Base-by-base conservation (phyloP, 2,797 vertebrate species). In the Tokudaia tokunoshimensis region DNA sequence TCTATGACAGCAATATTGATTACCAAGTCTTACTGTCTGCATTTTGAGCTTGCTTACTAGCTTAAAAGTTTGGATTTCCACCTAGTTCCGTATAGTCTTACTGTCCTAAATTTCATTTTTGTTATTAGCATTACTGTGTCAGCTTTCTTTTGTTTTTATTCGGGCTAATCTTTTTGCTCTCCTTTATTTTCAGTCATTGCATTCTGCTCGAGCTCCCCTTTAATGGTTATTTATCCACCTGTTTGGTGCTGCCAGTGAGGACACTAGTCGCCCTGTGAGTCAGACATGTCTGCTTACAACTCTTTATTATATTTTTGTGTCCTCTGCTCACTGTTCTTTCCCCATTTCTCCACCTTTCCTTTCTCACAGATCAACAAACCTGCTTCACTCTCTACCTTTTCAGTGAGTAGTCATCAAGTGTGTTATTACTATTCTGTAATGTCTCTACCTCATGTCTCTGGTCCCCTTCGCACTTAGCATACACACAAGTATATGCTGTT, bases 151-250 rank as follows among this genome's bases (percentile, higher is more conserved):
- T 47, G 74, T 10, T 26, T 50, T 52, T 59, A 12, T 52, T 15
- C 31, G 4, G 55, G 55, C 13, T 31, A 19, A 44, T 26, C 19
- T 41, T 85, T 61, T 59, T 19, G 29, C 10, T 78, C 15, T 20
- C 34, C 75, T 82, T 34, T 14, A 1, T 24, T 55, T 89, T 70
- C 50, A 15, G 26, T 11, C 76, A 76, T 37, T 2, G 5, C 15
- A 19, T 6, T 22, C 47, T 17, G 17, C 44, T 12, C 14, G 13
- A 10, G 67, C 29, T 17, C 26, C 75, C 75, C 55, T 37, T 59
- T 6, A 34, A 61, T 10, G n/a, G 41, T 24, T 26, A 14, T 6
- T 5, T 20, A n/a, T 8, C 55, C 0, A 0, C 31, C 1, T 29
- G 14, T 50, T 22, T 14, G 41, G 52, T 67, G 52, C 52, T 2